Base-by-base conservation (phyloP, 2,797 vertebrate genomes). In the Syngnathus rostellatus region DNA sequence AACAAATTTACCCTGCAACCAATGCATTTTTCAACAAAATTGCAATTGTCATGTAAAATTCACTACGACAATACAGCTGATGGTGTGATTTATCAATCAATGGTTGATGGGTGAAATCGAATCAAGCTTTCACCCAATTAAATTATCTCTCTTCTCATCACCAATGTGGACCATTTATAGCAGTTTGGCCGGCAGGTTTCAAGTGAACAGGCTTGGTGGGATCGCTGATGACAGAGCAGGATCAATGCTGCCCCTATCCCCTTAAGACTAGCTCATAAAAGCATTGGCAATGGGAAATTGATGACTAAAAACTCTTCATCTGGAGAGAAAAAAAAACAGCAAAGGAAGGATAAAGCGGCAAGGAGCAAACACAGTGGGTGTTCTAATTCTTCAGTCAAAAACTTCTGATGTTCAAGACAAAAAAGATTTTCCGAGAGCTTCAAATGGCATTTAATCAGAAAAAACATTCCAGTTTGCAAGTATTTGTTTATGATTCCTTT, bases 281-380 rank as follows among this genome's bases (percentile, higher is more conserved):
- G 71, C 65, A 69, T 69, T 70, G 79, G 69, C 72, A 73, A 4
- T n/a, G 46, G 67, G 78, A 84, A 83, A 87, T 78, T 75, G 83
- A 86, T 85, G 73, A 72, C 70, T 73, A 66, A 69, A 74, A 68
- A 64, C 69, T 65, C 54, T 60, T 67, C 57, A 37, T 72, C n/a
- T 62, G 23, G 3, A 23, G 9, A 64, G 62, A 45, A 16, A 40
- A 57, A 5, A 37, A 68, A 72, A 58, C 3, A 37, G 10, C 25
- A 1, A 21, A 19, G 8, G 38, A 41, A 6, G 6, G 25, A 14
- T 38, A 19, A 16, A 63, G 21, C 8, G 43, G 25, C 16, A 31
- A 12, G 45, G 7, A 8, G 62, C n/a, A 19, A 7, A 1, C 8
- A 48, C 46, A 19, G 46, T 48, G 46, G 46, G 16, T 50, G 5